Base-by-base conservation (phyloP, 1,140 invertebrate species). In the Condylostylus longicornis region DNA sequence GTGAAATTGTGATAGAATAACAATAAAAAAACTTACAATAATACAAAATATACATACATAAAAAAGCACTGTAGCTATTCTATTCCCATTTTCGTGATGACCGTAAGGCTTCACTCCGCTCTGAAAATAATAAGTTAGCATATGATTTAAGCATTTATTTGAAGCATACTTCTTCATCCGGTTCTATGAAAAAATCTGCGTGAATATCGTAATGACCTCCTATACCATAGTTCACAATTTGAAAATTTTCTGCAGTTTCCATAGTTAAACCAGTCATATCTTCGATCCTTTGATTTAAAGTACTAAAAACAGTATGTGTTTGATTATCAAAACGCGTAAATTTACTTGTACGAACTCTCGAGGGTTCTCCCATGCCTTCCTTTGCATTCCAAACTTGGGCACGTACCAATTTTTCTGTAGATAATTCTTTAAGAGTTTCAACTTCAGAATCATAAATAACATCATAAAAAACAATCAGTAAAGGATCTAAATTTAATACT, bases 331-430 rank as follows among this genome's bases (percentile, higher is more conserved):
- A 63, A 86, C 94, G 98, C 2, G 84, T 79, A 44, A 88, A 90
- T 68, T 98, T 98, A 56, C 89, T 95, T 49, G 97, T 95, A 44
- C 95, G 74, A 56, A 93, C 94, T 48, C 79, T 74, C 2, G 94
- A 55, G 2, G 51, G 53, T 78, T 10, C 83, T 83, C 5, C 88
- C 5, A 34, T 32, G n/a, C n/a, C n/a, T n/a, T n/a, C n/a, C n/a
- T n/a, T n/a, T n/a, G n/a, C n/a, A n/a, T n/a, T n/a, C n/a, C 51
- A 47, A 0, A 98, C 89, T 2, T 44, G 23, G 3, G 55, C 51
- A 0, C 56, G 38, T 48, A 54, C 59, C 62, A 90, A 82, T 53
- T 71, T 73, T 3, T 89, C 85, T 40, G 70, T 71, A 2, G 85
- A 81, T 47, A 94, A 57, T 48, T 68, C 61, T 58, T 91, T 84